A percentile compares a stretch with the other conserved stretches of the same genome.
Conservation (phyloP, 2,113 vertebrate species). For the Psephotus haematonotus region DNA sequence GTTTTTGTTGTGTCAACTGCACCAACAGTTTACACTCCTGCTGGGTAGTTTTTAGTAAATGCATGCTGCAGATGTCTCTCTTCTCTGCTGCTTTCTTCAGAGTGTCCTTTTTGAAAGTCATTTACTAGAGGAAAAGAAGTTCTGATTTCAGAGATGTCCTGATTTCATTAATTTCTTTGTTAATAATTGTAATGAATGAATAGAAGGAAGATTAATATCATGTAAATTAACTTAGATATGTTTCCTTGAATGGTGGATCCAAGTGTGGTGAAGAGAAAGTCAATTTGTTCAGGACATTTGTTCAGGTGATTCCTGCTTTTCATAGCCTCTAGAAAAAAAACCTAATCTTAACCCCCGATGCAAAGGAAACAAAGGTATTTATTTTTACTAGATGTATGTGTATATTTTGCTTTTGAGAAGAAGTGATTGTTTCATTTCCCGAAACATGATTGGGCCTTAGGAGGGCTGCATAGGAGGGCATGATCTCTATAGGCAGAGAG, state of each 20-base stretch:
- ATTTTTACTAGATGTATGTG: neutral
- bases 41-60: neutral
- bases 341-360: neutral
- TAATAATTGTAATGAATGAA: neutral
- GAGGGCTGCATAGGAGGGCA: neutral
- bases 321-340: neutral
- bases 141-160: neutral
- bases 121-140: neutral
- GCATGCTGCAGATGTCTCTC: neutral
- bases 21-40: neutral
- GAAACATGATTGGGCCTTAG: neutral
- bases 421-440: neutral
- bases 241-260: neutral
- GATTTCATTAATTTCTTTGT: neutral
- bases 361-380: neutral
- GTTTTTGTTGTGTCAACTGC: neutral
- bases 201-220: neutral
- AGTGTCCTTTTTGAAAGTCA: neutral
- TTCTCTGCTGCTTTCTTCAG: neutral
- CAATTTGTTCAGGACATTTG: neutral
- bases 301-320: neutral
- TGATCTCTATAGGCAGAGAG: neutral
- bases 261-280: neutral
- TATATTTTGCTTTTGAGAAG: neutral
- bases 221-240: neutral